Conservation (phyloP, 2,888 invertebrate genomes). For the Cheilosia vulpina region DNA sequence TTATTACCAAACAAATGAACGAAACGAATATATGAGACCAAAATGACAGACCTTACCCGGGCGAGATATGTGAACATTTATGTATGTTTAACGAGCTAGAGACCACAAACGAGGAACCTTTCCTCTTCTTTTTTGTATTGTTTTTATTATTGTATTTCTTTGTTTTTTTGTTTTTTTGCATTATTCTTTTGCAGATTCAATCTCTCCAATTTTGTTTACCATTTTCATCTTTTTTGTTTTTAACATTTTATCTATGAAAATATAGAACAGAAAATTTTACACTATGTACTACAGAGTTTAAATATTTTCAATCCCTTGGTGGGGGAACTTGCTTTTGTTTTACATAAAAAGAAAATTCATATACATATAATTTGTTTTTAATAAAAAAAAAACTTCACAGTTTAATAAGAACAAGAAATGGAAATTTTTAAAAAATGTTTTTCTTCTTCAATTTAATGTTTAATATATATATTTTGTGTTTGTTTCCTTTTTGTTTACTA, state of each 20-base stretch:
- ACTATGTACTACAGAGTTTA: conserved; percentile 62
- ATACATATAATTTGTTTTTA: conserved; percentile 66
- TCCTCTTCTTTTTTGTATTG: background rate
- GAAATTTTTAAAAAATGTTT: conserved; percentile 63
- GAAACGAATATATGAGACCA: conserved; percentile 55
- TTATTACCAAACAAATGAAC: conserved; percentile 2
- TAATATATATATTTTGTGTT: conserved; percentile 47
- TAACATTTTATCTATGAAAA: conserved; percentile 69
- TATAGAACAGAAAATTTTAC: conserved; percentile 69
- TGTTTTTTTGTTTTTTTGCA: no score
- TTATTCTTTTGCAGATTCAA: conserved; percentile 22
- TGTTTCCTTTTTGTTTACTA: conserved; percentile 52
- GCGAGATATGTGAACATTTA: conserved; percentile 63
- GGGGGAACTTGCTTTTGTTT: conserved; percentile 64
- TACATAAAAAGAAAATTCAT: conserved; percentile 73
- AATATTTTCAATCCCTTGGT: conserved; percentile 54
- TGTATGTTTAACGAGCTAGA: conserved; percentile 43
- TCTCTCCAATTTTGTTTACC: conserved; percentile 30
- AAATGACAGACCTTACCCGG: conserved; percentile 55
- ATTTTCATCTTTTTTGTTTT: conserved; percentile 19
- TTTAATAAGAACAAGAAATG: conserved; percentile 69
- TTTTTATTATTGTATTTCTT: background rate
- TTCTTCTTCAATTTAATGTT: conserved; percentile 60
- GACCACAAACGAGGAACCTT: conserved; percentile 34
- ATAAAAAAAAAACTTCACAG: conserved; percentile 72